Base-by-base conservation (phyloP, 2,797 vertebrate genomes). In the Clamator glandarius region DNA sequence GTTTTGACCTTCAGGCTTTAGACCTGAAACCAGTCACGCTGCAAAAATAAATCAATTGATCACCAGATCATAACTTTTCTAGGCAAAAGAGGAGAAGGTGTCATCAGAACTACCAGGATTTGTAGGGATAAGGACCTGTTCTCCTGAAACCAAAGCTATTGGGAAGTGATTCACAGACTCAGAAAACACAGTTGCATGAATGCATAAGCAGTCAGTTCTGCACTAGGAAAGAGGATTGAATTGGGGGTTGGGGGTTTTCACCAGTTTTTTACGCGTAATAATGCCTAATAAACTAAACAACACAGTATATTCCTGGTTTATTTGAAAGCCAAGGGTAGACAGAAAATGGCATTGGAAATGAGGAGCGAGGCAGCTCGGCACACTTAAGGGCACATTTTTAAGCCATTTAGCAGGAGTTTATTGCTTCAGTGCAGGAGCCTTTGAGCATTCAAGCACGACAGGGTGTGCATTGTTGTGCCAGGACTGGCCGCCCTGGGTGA, bases 401-500 rank as follows among this genome's bases (percentile, higher is more conserved):
- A 90, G 68, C 70, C 72, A 48, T 90, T 95, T 90, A 91, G 41
- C 50, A 23, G 66, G 70, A 89, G 75, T 77, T 93, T 95, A 92
- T 76, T 86, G 76, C 89, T 84, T 52, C 84, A 57, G 80, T 8
- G 7, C 74, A 63, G 85, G 42, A 69, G 84, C 5, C 78, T 94
- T 89, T 78, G 70, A 87, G 93, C 74, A 14, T 33, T 90, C 15
- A 81, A 87, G 90, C 92, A 91, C 75, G 57, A 95, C 95, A 92
- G 94, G 92, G 92, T 84, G 92, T 84, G 91, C 87, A 58, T 85
- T 95, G 92, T 89, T 69, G 72, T 72, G 77, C 90, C 94, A 93
- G 89, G 83, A 41, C 7, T 15, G 66, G 83, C 84, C 2, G 46
- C 72, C 67, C 39, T 77, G 93, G 83, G 95, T 87, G 86, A n/a